Base-by-base conservation (phyloP, 2,888 invertebrate species). In the Noctua pronuba region DNA sequence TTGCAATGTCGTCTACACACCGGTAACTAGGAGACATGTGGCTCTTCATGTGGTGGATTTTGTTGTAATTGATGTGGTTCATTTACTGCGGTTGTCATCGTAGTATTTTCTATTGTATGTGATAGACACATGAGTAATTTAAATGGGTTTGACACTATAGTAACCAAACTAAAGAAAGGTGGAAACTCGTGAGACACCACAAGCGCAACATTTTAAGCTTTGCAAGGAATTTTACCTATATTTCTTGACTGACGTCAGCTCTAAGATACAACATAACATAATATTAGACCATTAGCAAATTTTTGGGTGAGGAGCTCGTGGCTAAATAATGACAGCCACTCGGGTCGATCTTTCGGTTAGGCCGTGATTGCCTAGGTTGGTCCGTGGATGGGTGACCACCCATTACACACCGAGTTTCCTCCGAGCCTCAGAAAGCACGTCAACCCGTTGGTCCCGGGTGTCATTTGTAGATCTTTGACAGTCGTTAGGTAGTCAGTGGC, bases 1-100 rank as follows among this genome's bases (percentile, higher is more conserved):
- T 73, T 46, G 66, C 24, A 44, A 70, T 74, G 85, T 84, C 75
- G 55, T 46, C 49, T 55, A 21, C 55, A 52, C 58, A 66, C 67
- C 82, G 80, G 85, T 83, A 31, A 31, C 62, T 68, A 55, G 64
- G 46, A 58, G 65, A 10, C 31, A 24, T 41, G 28, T 73, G 13
- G 52, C 66, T 60, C 21, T 52, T 66, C 52, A 16, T n/a, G 41
- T 66, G n/a, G 44, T 66, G 21, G 41, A 31, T 77, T 31, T 35
- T 11, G 35, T 62, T 77, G 35, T 18, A 77, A 77, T 60, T 11
- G 24, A 31, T 44, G 28, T 82, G 7, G 24, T 35, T 66, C 6
- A 10, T 11, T 79, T 35, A 66, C 41, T 75, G 76, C 66, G n/a
- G 16, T 24, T 8, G 16, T 0, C 21, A 13, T 66, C 7, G 28